A percentile compares a stretch with the other conserved stretches of the same genome.
Conservation (phyloP, 2,797 vertebrate species). For the Falco cherrug region DNA sequence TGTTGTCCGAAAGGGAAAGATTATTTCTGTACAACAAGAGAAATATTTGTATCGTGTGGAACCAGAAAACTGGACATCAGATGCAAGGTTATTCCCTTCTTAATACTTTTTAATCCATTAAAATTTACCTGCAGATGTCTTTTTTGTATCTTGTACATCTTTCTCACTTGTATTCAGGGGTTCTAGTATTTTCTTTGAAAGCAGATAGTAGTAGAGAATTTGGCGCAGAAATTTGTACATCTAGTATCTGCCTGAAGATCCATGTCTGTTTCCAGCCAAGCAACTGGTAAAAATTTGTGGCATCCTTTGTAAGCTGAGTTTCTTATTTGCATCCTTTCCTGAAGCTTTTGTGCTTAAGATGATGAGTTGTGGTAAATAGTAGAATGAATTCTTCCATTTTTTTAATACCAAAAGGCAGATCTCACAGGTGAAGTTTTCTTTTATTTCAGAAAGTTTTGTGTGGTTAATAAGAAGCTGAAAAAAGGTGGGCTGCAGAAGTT, state of each 20-base stretch:
- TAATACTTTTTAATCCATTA: neutral
- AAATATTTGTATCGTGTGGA: slow-evolving; percentile 80
- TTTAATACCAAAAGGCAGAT: neutral
- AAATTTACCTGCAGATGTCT: neutral
- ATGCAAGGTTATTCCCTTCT: slow-evolving; percentile 76
- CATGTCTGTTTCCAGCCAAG: neutral
- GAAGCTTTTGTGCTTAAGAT: neutral
- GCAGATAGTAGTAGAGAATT: neutral
- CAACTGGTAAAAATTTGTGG: neutral
- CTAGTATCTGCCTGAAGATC: neutral
- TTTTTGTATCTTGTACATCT: neutral
- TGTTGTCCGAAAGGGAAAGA: slow-evolving; percentile 79
- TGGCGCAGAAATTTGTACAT: neutral
- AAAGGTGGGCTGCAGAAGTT: neutral
- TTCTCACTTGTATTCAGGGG: neutral
- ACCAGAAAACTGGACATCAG: slow-evolving; percentile 72
- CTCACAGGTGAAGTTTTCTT: neutral
- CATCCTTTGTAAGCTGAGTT: neutral
- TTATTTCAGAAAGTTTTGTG: neutral
- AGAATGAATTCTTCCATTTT: neutral
- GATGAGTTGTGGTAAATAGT: neutral
- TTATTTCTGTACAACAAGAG: slow-evolving; percentile 86
- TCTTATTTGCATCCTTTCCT: neutral
- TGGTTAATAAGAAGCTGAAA: neutral
- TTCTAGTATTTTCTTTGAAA: neutral